phyloP scores from a whole-genome alignment of 1,140 invertebrate genomes.

The Sitodiplosis mosellana region DNA sequence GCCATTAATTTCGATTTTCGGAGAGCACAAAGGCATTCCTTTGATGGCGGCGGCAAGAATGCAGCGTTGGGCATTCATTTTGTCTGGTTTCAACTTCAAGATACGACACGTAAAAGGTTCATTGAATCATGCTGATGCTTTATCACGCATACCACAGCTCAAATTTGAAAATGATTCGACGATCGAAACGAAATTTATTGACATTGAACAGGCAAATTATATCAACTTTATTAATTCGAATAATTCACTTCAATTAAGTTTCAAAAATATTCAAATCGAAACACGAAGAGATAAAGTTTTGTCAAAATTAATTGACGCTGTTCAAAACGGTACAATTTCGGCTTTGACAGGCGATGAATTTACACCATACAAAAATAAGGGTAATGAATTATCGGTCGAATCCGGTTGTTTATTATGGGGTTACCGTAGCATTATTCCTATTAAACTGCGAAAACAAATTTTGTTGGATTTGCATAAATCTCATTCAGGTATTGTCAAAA shows the following conservation, averaged over 20 bases:
- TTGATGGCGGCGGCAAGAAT: constrained; percentile 16
- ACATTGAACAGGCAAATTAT: neutral
- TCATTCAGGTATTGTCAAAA: too few species aligned
- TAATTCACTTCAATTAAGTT: constrained; percentile 1
- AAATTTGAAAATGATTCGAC: too few species aligned
- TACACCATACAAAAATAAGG: constrained; percentile 5
- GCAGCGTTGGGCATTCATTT: constrained; percentile 18
- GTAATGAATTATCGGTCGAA: constrained; percentile 9
- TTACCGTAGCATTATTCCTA: constrained; percentile 4
- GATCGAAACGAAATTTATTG: neutral
- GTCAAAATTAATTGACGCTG: constrained; percentile 4
- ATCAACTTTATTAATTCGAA: constrained; percentile 3
- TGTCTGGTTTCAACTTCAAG: constrained; percentile 19
- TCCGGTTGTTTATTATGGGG: constrained; percentile 8
- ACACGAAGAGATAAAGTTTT: constrained; percentile 5
- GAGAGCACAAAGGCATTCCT: constrained; percentile 15
- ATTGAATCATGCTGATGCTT: constrained; percentile 5
- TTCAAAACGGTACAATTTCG: constrained; percentile 3
- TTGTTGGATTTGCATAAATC: neutral
- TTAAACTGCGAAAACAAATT: constrained; percentile 2
- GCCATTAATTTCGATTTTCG: constrained; percentile 28
- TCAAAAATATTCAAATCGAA: constrained; percentile 4
- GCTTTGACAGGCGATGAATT: constrained; percentile 3
- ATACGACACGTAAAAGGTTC: constrained; percentile 14
- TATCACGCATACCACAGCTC: too few species aligned